A percentile compares a stretch with the other conserved stretches of the same genome.
phyloP scores from a whole-genome alignment of 1,140 invertebrate species.

The Eubasilissa regina region DNA sequence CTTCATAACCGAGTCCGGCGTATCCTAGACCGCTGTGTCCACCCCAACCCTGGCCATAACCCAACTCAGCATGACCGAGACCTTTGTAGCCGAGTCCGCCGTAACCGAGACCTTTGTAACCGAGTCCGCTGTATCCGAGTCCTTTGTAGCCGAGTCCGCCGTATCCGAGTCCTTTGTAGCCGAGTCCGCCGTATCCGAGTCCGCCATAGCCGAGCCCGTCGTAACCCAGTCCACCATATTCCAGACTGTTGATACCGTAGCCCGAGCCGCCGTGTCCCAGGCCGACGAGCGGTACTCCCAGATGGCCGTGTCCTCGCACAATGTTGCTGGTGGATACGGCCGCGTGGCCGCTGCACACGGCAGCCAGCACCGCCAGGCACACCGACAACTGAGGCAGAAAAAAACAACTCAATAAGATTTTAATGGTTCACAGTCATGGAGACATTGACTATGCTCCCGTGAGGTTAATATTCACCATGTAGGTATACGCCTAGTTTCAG shows the following conservation, averaged over 20 bases:
- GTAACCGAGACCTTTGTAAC: neutral
- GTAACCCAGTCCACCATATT: slow-evolving; percentile 33
- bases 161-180: slow-evolving; percentile 9
- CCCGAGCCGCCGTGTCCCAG: slow-evolving; percentile 34
- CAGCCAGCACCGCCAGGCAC: slow-evolving; percentile 44
- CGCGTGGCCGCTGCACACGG: slow-evolving; percentile 45
- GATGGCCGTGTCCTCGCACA: slow-evolving; percentile 25
- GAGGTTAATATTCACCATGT: no score
- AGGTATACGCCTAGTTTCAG: no score
- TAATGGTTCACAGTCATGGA: no score
- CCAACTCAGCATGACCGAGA: slow-evolving; percentile 3
- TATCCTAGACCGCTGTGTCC: neutral
- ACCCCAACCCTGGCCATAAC: slow-evolving; percentile 1
- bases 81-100: neutral
- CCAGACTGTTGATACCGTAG: slow-evolving; percentile 11
- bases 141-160: slow-evolving; percentile 3
- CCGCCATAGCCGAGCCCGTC: slow-evolving; percentile 37
- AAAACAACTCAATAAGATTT: neutral
- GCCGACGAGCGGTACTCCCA: no score
- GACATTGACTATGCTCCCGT: no score
- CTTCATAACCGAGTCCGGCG: neutral
- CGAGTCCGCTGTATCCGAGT: slow-evolving; percentile 11
- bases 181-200: slow-evolving; percentile 19
- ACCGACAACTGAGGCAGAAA: slow-evolving; percentile 47
- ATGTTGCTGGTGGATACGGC: slow-evolving; percentile 50